Base-by-base conservation (phyloP, 1,140 invertebrate genomes). In the Drosophila orosa region DNA sequence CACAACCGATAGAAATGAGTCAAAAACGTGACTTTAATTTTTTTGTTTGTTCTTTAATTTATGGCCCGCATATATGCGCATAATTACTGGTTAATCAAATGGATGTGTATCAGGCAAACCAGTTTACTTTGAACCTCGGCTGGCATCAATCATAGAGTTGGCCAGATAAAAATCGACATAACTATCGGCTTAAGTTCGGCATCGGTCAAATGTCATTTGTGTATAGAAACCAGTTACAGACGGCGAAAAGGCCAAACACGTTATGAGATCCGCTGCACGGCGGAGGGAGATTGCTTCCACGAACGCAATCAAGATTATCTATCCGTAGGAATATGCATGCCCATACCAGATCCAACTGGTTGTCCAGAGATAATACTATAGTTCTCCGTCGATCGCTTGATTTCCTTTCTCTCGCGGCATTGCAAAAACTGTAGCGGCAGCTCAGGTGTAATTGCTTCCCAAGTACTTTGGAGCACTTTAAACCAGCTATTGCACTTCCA, bases 1-100 rank as follows among this genome's bases (percentile, higher is more conserved):
- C 22, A 59, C 39, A 10, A 4, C 40, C 37, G n/a, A 76, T 60
- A 47, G 60, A 75, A 60, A 73, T 82, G 67, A 86, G 83, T 79
- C 79, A 83, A 89, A 87, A 87, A 87, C 83, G 83, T 87, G 83
- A 87, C 83, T 62, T 45, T 37, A 44, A 55, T 61, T 60, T 80
- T 27, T 78, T 56, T 78, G 55, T 78, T 69, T 83, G 66, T 66
- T 78, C 39, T 55, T 61, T 40, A 82, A 81, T 80, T 85, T 80
- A 77, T 84, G 68, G 42, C 42, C 22, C 63, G 52, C 37, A 52
- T 42, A 66, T 68, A 71, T 71, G 68, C 68, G 68, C 65, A 71
- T 71, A 58, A 57, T 69, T 47, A 27, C 25, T 39, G 42, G 52
- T 33, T 71, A 57, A 58, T 39, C 22, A 44, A 71, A 72, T 66